Conservation (phyloP, 2,888 invertebrate species). For the Orthonevra nobilis region DNA sequence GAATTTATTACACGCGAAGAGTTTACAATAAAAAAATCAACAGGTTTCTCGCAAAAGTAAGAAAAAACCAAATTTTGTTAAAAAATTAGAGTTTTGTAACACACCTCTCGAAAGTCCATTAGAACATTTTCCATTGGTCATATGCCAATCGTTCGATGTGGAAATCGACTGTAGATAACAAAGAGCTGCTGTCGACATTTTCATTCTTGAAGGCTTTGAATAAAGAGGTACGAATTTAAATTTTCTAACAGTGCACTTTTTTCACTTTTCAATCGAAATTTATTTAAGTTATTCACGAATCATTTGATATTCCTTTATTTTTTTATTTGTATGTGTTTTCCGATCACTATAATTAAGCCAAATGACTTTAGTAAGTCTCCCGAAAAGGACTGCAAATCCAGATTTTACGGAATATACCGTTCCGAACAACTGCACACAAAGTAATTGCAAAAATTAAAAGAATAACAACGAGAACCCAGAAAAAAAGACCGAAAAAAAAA, state of each 20-base stretch:
- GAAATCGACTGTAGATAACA: slow-evolving; percentile 72
- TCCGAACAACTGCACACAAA: slow-evolving; percentile 38
- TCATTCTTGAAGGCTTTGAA: slow-evolving; percentile 34
- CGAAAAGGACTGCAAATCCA: slow-evolving; percentile 48
- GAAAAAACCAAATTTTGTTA: too few species aligned
- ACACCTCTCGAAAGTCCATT: slow-evolving; percentile 36
- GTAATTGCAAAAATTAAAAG: slow-evolving; percentile 20
- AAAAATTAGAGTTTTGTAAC: background rate
- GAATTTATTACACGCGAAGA: too few species aligned
- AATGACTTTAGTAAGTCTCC: slow-evolving; percentile 5
- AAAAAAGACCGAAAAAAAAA: slow-evolving; percentile 29
- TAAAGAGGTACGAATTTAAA: too few species aligned
- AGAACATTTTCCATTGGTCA: slow-evolving; percentile 55
- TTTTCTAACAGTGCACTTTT: too few species aligned
- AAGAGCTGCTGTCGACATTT: slow-evolving; percentile 72
- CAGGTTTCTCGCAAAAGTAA: too few species aligned
- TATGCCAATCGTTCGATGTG: slow-evolving; percentile 71
- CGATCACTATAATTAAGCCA: slow-evolving; percentile 10
- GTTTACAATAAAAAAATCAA: too few species aligned
- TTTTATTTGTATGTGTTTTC: background rate
- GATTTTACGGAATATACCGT: slow-evolving; percentile 33
- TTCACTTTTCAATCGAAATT: too few species aligned
- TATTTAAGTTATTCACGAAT: background rate
- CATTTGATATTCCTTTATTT: slow-evolving; percentile 21
- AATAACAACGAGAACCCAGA: slow-evolving; percentile 14